Evolutionary conservation across 2,888 invertebrate genomes (phyloP), one percentile per base, ranked within the genome.

Genomic region (Erebia ligea): DNA sequence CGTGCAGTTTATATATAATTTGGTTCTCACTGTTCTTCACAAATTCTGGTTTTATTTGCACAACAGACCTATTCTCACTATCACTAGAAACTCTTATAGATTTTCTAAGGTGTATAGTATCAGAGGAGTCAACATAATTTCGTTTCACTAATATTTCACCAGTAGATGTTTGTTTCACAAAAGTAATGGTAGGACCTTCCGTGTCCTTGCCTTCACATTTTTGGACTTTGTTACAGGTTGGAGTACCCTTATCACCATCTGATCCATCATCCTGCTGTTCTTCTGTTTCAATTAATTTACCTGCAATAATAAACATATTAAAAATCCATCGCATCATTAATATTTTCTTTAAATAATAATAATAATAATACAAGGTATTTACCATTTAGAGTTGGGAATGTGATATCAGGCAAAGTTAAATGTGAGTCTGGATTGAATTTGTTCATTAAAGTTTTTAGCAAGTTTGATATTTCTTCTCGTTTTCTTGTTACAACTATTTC

Each of bases 401-500:
- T 90, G 74, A 97, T 95, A 72, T 95, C 95, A 10, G 97, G 97
- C 77, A 97, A 87, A 65, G 94, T 87, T 77, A 95, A 93, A 80
- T 95, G 94, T 72, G 94, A 94, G 77, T 96, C 95, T 73, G 95
- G 95, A 81, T 96, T 96, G 75, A 95, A 95, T 83, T 96, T 95
- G 76, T 95, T 93, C 95, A 98, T 97, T 25, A 98, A 89, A 54
- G 91, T 87, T 81, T 96, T 95, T 66, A 99, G 94, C 73, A 98
- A 91, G 75, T 95, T 94, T 48, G 97, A 96, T 76, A 99, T 96
- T 77, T 98, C 97, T 86, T 97, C 97, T 70, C 99, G 94, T 91
- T 99, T 99, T 69, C 96, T 94, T 2, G 96, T 96, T 0, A 98
- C 97, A 4, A 95, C 93, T 72, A 97, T 96, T 82, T 97, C 96